Percentiles rank a stretch among this genome's conserved stretches.
These are phyloP conservation scores for Acleris emargana DNA, from an alignment of 2,888 invertebrate genomes.

Conservation along the genomic window DNA sequence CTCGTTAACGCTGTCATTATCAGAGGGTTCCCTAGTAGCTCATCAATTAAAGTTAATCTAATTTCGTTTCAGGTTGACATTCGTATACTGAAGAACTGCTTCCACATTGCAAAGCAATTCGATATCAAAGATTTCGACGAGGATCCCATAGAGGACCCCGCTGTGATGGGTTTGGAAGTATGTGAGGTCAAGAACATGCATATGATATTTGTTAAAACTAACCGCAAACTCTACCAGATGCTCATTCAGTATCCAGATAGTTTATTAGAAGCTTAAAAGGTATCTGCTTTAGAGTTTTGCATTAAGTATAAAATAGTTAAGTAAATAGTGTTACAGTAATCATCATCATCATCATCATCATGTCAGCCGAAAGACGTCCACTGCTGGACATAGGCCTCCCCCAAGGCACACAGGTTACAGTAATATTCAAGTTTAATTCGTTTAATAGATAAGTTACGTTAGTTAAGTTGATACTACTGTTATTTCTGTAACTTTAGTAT, in stretches of 20 bases:
- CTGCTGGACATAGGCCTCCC: no score
- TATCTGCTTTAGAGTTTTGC: no score
- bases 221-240: conserved; percentile 38
- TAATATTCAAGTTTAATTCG: no score
- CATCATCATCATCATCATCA: no score
- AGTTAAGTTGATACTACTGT: no score
- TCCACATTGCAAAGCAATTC: conserved; percentile 22
- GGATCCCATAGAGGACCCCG: conserved; percentile 13
- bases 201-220: conserved; percentile 45
- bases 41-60: no score
- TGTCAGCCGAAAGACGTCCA: no score
- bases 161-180: conserved; percentile 45
- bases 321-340: neutral
- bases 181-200: conserved; percentile 46
- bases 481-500: no score
- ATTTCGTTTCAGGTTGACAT: conserved; percentile 46
- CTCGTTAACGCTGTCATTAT: no score
- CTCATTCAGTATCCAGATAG: conserved; percentile 22
- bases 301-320: neutral
- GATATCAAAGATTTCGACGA: conserved; percentile 39
- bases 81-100: conserved; percentile 36
- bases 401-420: no score
- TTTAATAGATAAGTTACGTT: no score
- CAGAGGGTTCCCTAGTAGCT: no score
- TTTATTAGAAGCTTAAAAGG: neutral